Conservation (phyloP, 2,888 invertebrate genomes). For the Drosophila cognata region DNA sequence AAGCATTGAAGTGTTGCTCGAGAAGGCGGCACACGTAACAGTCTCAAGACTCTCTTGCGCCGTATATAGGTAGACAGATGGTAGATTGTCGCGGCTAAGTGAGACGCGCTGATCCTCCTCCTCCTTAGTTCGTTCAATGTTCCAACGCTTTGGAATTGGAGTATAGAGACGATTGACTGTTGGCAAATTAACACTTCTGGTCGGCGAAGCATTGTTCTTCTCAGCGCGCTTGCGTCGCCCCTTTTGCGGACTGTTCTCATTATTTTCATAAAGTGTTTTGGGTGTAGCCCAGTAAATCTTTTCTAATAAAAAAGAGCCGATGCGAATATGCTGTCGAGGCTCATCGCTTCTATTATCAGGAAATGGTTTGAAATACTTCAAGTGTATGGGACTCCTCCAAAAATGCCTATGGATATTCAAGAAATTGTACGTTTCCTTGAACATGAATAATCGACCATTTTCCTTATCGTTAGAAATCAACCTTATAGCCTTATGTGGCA, state of each 20-base stretch:
- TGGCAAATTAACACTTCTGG: constrained; percentile 31
- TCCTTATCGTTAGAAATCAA: constrained; percentile 35
- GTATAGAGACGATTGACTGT: constrained; percentile 25
- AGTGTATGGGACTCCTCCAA: constrained; percentile 35
- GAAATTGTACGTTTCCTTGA: constrained; percentile 17
- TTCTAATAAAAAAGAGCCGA: constrained; percentile 12
- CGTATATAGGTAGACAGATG: constrained; percentile 57
- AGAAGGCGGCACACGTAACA: constrained; percentile 55
- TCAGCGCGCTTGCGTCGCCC: constrained; percentile 31
- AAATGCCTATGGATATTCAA: background rate
- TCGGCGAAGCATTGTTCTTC: constrained; percentile 24
- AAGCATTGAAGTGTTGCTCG: constrained; percentile 47
- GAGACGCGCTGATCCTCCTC: constrained; percentile 56
- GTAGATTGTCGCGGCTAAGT: constrained; percentile 34
- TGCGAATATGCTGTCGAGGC: constrained; percentile 20
- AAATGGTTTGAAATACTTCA: constrained; percentile 28
- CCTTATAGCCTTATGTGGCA: constrained; percentile 43
- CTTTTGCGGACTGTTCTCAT: constrained; percentile 17
- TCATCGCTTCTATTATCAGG: background rate
- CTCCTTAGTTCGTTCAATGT: constrained; percentile 40
- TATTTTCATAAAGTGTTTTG: constrained; percentile 24
- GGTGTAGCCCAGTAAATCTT: constrained; percentile 34
- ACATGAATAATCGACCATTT: constrained; percentile 34
- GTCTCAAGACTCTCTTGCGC: constrained; percentile 10
- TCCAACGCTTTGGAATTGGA: constrained; percentile 51